These are phyloP conservation scores for Clanis bilineata DNA, from an alignment of 2,888 invertebrate genomes.

Conservation along the genomic window DNA sequence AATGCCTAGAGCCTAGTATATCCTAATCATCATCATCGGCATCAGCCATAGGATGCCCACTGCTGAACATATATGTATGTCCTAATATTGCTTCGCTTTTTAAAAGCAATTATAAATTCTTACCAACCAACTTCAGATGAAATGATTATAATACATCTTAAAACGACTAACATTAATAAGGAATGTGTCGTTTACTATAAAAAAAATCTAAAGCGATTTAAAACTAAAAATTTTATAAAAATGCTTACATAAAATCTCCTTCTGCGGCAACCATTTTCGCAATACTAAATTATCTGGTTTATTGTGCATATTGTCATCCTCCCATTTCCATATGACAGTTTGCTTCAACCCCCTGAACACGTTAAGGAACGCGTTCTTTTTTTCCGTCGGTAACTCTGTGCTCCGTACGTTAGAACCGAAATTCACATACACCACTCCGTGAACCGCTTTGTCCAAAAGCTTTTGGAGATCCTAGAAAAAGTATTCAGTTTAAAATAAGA, in stretches of 20 bases:
- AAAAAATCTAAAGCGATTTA: too few relatives aligned
- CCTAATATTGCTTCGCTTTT: too few relatives aligned
- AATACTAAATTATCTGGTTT: slow-evolving; percentile 81
- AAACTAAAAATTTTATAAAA: neutral
- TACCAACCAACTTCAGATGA: too few relatives aligned
- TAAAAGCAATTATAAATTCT: too few relatives aligned
- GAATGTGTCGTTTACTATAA: too few relatives aligned
- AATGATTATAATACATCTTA: too few relatives aligned
- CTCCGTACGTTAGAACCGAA: slow-evolving; percentile 83
- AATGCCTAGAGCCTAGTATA: too few relatives aligned
- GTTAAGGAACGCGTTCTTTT: slow-evolving; percentile 75
- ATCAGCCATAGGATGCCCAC: too few relatives aligned
- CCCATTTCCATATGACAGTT: slow-evolving; percentile 87
- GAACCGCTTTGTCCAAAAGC: slow-evolving; percentile 71
- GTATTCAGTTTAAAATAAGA: slow-evolving; percentile 1
- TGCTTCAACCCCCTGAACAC: slow-evolving; percentile 83
- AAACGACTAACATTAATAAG: too few relatives aligned
- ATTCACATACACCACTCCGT: slow-evolving; percentile 82
- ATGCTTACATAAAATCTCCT: slow-evolving; percentile 81
- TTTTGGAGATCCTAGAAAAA: slow-evolving; percentile 72
- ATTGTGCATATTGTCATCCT: slow-evolving; percentile 77
- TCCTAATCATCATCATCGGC: too few relatives aligned
- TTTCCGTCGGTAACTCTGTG: slow-evolving; percentile 74
- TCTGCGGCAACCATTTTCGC: slow-evolving; percentile 86
- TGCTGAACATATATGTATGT: too few relatives aligned